Evolutionary conservation across 1,140 invertebrate species (phyloP).

Genomic region (Belonocnema kinseyi): DNA sequence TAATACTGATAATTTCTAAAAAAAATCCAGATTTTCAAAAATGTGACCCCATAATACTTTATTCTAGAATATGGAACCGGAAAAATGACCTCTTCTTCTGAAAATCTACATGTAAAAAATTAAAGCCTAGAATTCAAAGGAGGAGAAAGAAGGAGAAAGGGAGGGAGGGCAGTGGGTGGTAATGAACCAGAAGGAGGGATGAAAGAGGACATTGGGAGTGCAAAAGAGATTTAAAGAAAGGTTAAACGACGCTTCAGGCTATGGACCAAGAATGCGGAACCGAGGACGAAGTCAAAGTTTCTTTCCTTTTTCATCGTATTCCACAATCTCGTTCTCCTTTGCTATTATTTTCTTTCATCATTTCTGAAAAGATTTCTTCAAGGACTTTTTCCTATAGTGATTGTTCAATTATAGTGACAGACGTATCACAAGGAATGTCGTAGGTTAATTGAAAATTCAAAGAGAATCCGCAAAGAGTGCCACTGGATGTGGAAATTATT

Average conservation of each 20-base stretch:
- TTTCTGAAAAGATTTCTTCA: neutral
- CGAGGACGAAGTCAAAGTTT: neutral
- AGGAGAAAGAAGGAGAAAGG: neutral
- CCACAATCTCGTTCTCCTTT: neutral
- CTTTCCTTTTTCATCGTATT: neutral
- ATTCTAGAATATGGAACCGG: no score
- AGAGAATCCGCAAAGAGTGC: slow-evolving; percentile 16
- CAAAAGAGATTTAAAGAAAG: slow-evolving; percentile 18
- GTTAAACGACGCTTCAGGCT: slow-evolving; percentile 17
- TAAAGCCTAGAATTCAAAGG: neutral
- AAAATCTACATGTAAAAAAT: no score
- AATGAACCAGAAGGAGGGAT: slow-evolving; percentile 17
- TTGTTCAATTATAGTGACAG: slow-evolving; percentile 7
- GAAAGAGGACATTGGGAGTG: neutral
- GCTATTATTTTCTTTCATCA: neutral
- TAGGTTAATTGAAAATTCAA: slow-evolving; percentile 20
- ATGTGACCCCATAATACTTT: no score
- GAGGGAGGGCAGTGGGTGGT: slow-evolving; percentile 3
- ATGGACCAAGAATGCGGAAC: slow-evolving; percentile 29
- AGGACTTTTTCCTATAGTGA: neutral
- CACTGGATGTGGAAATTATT: slow-evolving; percentile 17
- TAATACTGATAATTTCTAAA: no score
- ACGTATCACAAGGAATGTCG: slow-evolving; percentile 3
- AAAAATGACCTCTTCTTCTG: no score
- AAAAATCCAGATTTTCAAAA: no score